Percentiles rank a stretch among this genome's conserved stretches.
Conservation (phyloP, 2,113 vertebrate genomes). For the Embiotoca jacksoni region DNA sequence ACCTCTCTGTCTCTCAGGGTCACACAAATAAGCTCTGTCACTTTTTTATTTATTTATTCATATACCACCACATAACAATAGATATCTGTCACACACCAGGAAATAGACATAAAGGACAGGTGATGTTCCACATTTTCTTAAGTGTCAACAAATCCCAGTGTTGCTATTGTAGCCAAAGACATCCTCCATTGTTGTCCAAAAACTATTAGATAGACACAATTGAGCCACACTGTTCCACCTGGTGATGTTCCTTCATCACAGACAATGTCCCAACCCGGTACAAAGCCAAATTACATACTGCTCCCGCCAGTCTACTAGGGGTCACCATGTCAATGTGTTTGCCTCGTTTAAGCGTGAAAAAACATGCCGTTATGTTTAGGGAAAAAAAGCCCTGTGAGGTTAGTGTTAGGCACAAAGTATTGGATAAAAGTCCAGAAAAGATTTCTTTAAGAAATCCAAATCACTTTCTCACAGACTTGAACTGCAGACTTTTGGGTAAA, state of each 20-base stretch:
- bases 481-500: too few relatives aligned
- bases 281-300: too few relatives aligned
- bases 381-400: too few relatives aligned
- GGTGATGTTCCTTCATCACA: too few relatives aligned
- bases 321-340: too few relatives aligned
- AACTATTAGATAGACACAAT: not conserved
- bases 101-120: not conserved
- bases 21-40: slow-evolving; percentile 32
- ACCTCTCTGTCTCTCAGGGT: slow-evolving; percentile 35
- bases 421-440: too few relatives aligned
- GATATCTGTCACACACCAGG: not conserved
- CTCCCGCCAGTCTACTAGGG: too few relatives aligned
- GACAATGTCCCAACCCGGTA: not conserved
- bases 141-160: not conserved
- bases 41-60: slow-evolving; percentile 4
- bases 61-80: not conserved
- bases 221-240: not conserved
- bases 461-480: too few relatives aligned
- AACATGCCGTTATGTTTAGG: too few relatives aligned
- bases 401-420: too few relatives aligned
- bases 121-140: slow-evolving; percentile 1
- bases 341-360: too few relatives aligned
- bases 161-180: not conserved
- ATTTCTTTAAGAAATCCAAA: too few relatives aligned
- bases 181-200: not conserved